Conservation (phyloP, 1,140 invertebrate species). For the Drosophila kikkawai region DNA sequence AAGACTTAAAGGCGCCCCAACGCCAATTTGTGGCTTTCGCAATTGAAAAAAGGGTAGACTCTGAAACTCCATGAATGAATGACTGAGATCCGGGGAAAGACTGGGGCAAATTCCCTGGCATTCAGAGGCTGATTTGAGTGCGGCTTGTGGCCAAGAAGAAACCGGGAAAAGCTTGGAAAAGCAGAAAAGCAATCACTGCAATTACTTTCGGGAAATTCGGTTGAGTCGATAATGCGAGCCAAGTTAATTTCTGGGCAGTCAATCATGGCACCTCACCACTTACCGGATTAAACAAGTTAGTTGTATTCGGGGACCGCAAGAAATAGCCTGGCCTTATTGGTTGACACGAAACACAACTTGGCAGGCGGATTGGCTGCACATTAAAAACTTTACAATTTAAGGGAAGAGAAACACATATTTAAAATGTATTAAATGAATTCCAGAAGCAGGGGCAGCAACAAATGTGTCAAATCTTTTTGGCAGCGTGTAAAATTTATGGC, state of each 20-base stretch:
- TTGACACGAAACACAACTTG: slow-evolving; percentile 29
- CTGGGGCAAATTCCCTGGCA: slow-evolving; percentile 19
- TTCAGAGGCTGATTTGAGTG: slow-evolving; percentile 71
- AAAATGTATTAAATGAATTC: slow-evolving; percentile 68
- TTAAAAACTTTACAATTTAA: slow-evolving; percentile 54
- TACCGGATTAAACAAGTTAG: slow-evolving; percentile 22
- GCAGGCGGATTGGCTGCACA: slow-evolving; percentile 45
- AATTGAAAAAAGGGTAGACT: slow-evolving; percentile 28
- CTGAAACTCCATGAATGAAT: slow-evolving; percentile 15
- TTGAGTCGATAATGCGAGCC: slow-evolving; percentile 21
- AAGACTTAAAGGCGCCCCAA: slow-evolving; percentile 40
- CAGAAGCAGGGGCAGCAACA: slow-evolving; percentile 29
- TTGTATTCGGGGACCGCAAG: neutral
- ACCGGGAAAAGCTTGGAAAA: slow-evolving; percentile 3
- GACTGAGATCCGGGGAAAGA: slow-evolving; percentile 7
- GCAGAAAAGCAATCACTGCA: slow-evolving; percentile 67
- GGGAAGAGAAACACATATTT: slow-evolving; percentile 32
- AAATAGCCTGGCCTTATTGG: slow-evolving; percentile 2
- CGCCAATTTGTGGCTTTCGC: slow-evolving; percentile 48
- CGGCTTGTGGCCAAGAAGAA: slow-evolving; percentile 41
- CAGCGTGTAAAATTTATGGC: slow-evolving; percentile 69
- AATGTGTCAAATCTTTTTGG: slow-evolving; percentile 72
- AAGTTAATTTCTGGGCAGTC: slow-evolving; percentile 45
- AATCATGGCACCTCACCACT: slow-evolving; percentile 11
- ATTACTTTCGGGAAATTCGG: slow-evolving; percentile 62